Percentiles rank a stretch among this genome's conserved stretches.
phyloP scores from a whole-genome alignment of 2,888 invertebrate genomes.

The Synanthedon andrenaeformis region DNA sequence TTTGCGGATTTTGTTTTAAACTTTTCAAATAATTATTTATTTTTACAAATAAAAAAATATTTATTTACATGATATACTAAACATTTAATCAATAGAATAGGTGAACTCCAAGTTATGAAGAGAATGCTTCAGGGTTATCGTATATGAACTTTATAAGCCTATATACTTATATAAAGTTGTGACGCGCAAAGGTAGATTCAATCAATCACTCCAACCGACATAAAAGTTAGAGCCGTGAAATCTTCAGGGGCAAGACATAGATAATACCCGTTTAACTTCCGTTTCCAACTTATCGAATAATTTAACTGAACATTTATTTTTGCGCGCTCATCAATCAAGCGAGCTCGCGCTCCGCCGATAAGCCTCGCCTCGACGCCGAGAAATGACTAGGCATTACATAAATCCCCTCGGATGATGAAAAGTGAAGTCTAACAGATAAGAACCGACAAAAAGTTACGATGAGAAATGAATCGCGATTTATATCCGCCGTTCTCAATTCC shows the following conservation, averaged over 20 bases:
- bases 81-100: too few relatives aligned
- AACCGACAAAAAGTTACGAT: slow-evolving; percentile 73
- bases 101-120: too few relatives aligned
- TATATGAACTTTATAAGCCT: too few relatives aligned
- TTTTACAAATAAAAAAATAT: too few relatives aligned
- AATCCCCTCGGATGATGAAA: slow-evolving; percentile 73
- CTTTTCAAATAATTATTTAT: too few relatives aligned
- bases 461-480: slow-evolving; percentile 72
- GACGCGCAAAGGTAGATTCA: slow-evolving; percentile 12
- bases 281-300: slow-evolving; percentile 73
- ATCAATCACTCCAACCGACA: slow-evolving; percentile 59
- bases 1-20: too few relatives aligned
- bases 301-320: slow-evolving; percentile 73
- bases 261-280: slow-evolving; percentile 73
- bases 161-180: too few relatives aligned
- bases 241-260: slow-evolving; percentile 69
- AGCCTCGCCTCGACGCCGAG: slow-evolving; percentile 70
- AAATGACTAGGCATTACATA: slow-evolving; percentile 73
- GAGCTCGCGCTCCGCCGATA: slow-evolving; percentile 64
- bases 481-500: slow-evolving; percentile 52
- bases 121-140: too few relatives aligned
- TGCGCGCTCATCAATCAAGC: slow-evolving; percentile 72
- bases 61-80: too few relatives aligned
- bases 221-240: slow-evolving; percentile 64
- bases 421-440: slow-evolving; percentile 73